phyloP scores from a whole-genome alignment of 30 jellyfish, hydroid and myxozoan genomes.

The Aurelia coerulea region DNA sequence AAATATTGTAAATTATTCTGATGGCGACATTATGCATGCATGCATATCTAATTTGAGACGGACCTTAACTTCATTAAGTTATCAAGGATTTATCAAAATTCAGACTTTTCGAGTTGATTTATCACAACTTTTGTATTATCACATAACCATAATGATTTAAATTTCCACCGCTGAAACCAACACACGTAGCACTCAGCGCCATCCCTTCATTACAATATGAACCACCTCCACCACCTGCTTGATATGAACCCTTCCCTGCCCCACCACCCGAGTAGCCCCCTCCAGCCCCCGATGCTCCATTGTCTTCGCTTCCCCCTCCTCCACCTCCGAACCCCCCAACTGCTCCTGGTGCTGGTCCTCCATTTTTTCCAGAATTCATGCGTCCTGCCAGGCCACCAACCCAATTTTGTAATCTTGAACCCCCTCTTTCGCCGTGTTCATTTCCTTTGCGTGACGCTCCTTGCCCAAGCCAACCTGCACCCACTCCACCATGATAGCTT shows the following conservation, averaged over 20 bases:
- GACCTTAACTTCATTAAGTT: too few species aligned
- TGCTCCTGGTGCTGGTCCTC: conserved; percentile 74
- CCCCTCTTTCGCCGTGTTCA: conserved; percentile 59
- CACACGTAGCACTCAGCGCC: conserved; percentile 22
- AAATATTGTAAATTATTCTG: too few species aligned
- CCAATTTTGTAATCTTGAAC: conserved; percentile 36
- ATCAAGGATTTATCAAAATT: too few species aligned
- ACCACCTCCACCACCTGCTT: conserved; percentile 72
- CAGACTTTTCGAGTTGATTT: too few species aligned
- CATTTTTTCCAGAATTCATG: conserved; percentile 64
- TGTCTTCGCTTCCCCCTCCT: conserved; percentile 62
- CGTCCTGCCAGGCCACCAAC: conserved; percentile 42
- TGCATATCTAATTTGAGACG: too few species aligned
- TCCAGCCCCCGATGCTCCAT: conserved; percentile 71
- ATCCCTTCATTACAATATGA: conserved; percentile 25
- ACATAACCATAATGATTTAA: conserved; percentile 61
- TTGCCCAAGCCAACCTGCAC: conserved; percentile 57
- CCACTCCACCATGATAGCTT: conserved; percentile 55
- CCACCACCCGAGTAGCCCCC: conserved; percentile 76
- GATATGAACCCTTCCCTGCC: too few species aligned
- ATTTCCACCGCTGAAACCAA: conserved; percentile 61
- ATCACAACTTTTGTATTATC: neutral
- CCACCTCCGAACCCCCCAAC: conserved; percentile 75
- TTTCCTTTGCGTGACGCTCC: conserved; percentile 24
- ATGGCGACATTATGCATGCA: too few species aligned